Conservation (phyloP, 2,797 vertebrate genomes). For the Mus spretus region DNA sequence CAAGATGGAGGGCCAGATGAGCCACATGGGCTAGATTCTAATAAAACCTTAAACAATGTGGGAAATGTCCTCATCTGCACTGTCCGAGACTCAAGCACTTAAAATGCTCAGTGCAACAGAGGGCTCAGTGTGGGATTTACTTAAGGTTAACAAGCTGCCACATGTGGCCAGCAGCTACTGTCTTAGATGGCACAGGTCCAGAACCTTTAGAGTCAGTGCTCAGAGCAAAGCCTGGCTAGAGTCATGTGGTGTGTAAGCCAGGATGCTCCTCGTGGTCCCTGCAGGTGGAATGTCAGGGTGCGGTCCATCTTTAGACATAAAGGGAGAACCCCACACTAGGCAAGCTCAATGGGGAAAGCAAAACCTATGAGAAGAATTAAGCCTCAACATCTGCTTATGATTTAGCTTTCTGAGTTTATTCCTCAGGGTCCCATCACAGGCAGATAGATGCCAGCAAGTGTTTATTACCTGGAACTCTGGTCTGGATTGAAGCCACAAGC, state of each 20-base stretch:
- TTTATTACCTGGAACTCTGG: slow-evolving; percentile 89
- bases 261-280: background rate
- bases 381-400: slow-evolving; percentile 4
- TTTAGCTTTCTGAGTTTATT: slow-evolving; percentile 41
- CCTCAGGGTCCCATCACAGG: background rate
- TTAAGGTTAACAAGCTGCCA: slow-evolving; percentile 1
- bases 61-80: background rate
- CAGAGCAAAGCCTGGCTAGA: slow-evolving; percentile 32
- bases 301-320: background rate
- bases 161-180: background rate
- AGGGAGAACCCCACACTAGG: background rate
- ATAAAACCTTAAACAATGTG: background rate
- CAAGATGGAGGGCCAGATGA: background rate
- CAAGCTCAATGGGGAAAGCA: background rate
- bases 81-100: background rate
- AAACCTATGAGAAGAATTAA: background rate
- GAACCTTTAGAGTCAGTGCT: background rate
- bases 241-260: background rate
- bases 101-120: background rate
- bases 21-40: background rate
- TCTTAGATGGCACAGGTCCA: background rate
- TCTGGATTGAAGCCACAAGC: slow-evolving; percentile 88
- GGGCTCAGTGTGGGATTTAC: slow-evolving; percentile 13
- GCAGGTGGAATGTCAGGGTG: background rate
- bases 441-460: background rate